phyloP scores from a whole-genome alignment of 2,113 vertebrate genomes.

The Pandion haliaetus region DNA sequence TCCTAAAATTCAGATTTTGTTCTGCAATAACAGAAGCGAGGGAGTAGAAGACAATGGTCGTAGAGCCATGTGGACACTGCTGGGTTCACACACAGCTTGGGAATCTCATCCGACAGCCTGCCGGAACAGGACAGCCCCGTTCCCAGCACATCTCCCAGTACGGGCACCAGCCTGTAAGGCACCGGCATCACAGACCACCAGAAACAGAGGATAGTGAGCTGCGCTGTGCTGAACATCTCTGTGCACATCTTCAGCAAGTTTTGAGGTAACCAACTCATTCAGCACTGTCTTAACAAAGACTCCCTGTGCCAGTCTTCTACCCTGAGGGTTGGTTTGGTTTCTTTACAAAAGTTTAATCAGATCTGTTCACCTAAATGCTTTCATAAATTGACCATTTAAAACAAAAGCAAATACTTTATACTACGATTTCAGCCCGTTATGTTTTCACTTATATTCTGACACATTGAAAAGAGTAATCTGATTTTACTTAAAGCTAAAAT shows the following conservation, averaged over 20 bases:
- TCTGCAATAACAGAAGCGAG: neutral
- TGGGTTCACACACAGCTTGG: neutral
- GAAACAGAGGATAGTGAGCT: neutral
- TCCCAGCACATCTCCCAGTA: neutral
- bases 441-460: neutral
- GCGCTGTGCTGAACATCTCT: neutral
- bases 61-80: rapidly evolving
- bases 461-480: neutral
- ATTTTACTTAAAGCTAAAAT: neutral
- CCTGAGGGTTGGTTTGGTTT: neutral
- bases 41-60: neutral
- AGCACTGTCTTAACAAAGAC: neutral
- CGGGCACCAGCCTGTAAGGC: neutral
- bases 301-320: neutral
- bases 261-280: neutral
- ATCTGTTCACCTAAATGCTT: neutral
- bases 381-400: neutral
- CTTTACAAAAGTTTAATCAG: neutral
- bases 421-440: neutral
- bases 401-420: neutral
- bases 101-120: neutral
- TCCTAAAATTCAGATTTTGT: neutral
- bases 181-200: neutral
- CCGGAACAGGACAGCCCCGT: rapidly evolving
- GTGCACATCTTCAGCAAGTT: neutral